Conservation (phyloP, 2,113 vertebrate genomes). For the Aplodontia rufa region DNA sequence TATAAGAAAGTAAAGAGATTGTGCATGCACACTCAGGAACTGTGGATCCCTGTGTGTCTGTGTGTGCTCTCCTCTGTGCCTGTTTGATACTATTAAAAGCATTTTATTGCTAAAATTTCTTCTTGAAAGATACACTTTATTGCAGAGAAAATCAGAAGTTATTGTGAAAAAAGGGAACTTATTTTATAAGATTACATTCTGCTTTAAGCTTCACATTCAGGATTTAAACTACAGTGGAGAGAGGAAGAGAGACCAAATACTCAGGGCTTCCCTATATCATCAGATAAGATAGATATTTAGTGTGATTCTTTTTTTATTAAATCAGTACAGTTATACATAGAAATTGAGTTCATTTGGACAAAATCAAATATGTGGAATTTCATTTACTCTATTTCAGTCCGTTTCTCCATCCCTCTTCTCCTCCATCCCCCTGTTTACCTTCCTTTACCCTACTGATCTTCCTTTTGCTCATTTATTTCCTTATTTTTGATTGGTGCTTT, state of each 20-base stretch:
- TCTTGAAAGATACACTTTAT: not conserved
- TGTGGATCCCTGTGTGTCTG: not conserved
- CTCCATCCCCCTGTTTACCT: too few relatives aligned
- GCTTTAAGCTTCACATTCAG: not conserved
- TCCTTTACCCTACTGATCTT: too few relatives aligned
- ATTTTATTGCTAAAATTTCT: not conserved
- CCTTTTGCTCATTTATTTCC: too few relatives aligned
- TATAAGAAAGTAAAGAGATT: not conserved
- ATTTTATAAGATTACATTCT: not conserved
- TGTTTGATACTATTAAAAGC: not conserved
- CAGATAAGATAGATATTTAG: not conserved
- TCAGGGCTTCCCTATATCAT: not conserved
- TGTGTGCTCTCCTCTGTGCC: not conserved
- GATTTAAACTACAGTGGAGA: not conserved
- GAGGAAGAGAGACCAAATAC: not conserved
- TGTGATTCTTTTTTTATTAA: too few relatives aligned
- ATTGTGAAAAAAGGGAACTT: not conserved
- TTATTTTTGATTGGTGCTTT: too few relatives aligned
- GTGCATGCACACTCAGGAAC: too few relatives aligned
- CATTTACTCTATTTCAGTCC: too few relatives aligned
- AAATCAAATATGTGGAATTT: too few relatives aligned
- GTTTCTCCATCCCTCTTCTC: too few relatives aligned
- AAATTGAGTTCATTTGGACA: too few relatives aligned
- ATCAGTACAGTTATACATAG: too few relatives aligned
- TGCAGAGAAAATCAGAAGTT: not conserved